Base-by-base conservation (phyloP, 2,113 vertebrate species). In the Synodontis membranacea region DNA sequence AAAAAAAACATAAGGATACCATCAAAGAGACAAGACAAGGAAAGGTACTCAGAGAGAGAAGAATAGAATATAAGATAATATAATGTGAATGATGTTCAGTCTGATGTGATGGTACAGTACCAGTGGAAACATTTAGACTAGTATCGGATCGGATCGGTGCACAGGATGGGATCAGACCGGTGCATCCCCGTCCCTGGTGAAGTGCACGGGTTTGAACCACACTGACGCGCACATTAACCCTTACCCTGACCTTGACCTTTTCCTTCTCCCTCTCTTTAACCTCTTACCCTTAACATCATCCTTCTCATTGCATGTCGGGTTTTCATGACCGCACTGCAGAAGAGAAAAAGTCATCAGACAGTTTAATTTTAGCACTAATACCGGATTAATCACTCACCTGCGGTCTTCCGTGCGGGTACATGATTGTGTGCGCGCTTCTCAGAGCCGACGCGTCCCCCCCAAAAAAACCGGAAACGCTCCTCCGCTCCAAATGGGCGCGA, bases 341-440 rank as follows among this genome's bases (percentile, higher is more conserved):
- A 46, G 2, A 15, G 39, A 28, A 17, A 23, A 52, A 84, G 34
- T 84, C 62, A 34, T 14, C 34, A 50, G 9, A 62, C n/a, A 25
- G 19, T 37, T 23, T 5, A 21, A 1, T 15, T 62, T 66, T 0
- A 12, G 9, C 6, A 12, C 11, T 1, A 4, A 37, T 28, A n/a
- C n/a, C n/a, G n/a, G n/a, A n/a, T n/a, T n/a, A 72, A 21, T 37
- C 42, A 84, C 88, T 90, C 54, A 91, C 91, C 90, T 87, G 91
- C 56, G 89, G 84, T 84, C 91, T 86, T 79, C 91, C 91, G 81
- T 92, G 91, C 64, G 90, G 91, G 62, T 91, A 92, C 91, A 92
- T 92, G 84, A 83, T 83, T 58, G 5, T 42, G 42, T 8, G 42
- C 52, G 80, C 76, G 46, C 80, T 66, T 68, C 58, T 72, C 28